Conservation (phyloP, 2,113 vertebrate species). For the Dromaius novaehollandiae region DNA sequence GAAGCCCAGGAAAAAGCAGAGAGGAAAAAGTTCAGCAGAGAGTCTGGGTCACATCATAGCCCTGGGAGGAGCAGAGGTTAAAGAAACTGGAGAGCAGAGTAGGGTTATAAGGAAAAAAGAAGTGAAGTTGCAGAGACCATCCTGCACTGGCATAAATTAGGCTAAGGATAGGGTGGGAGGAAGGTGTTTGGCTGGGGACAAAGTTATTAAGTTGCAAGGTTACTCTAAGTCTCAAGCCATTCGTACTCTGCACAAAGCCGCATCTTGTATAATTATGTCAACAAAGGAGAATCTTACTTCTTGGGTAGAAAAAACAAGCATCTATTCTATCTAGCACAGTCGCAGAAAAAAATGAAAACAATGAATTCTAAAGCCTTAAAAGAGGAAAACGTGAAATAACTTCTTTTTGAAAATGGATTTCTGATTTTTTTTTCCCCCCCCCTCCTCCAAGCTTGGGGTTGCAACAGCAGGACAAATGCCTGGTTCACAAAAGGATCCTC, state of each 20-base stretch:
- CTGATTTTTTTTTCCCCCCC: background rate
- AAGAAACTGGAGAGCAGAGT: background rate
- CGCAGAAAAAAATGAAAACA: background rate
- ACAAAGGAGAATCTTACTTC: background rate
- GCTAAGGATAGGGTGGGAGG: background rate
- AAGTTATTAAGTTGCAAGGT: background rate
- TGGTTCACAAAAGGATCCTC: background rate
- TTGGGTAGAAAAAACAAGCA: background rate
- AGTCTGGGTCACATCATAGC: background rate
- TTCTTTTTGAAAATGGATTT: background rate
- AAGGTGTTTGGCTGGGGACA: background rate
- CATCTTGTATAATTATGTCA: background rate
- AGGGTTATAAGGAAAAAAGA: background rate
- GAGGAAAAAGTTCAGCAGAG: background rate
- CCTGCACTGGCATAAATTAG: background rate
- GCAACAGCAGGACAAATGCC: background rate
- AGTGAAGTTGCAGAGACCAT: background rate
- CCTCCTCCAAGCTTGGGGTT: background rate
- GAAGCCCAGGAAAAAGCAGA: background rate
- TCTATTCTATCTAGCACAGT: fast-evolving
- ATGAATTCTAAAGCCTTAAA: background rate
- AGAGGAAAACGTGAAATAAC: background rate
- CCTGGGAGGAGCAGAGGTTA: background rate
- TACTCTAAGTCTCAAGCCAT: background rate
- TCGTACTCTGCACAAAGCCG: background rate